Evolutionary conservation across 1,140 invertebrate species (phyloP).

Genomic region (Drosophila eugracilis): DNA sequence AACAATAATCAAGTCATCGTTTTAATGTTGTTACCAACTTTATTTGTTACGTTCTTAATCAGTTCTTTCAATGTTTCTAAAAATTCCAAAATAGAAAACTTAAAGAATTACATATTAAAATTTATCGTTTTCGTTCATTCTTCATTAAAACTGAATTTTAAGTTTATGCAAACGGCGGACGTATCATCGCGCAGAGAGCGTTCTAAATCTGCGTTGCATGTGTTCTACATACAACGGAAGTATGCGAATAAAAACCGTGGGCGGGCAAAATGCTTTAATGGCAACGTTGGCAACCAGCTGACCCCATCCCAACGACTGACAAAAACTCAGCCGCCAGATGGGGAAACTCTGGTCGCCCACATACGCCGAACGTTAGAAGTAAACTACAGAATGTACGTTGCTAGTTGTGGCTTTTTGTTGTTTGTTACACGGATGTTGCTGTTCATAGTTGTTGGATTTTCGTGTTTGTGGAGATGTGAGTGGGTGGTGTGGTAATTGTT

Average conservation of each 20-base stretch:
- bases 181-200: slow-evolving; percentile 35
- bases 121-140: slow-evolving; percentile 64
- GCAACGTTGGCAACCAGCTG: slow-evolving; percentile 35
- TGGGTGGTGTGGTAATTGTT: slow-evolving; percentile 41
- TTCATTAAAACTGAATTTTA: slow-evolving; percentile 78
- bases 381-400: slow-evolving; percentile 83
- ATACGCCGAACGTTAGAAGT: slow-evolving; percentile 40
- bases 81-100: slow-evolving; percentile 79
- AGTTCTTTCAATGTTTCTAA: slow-evolving; percentile 82
- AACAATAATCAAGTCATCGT: slow-evolving; percentile 6
- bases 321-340: slow-evolving; percentile 62
- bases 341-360: slow-evolving; percentile 40
- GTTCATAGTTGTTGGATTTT: slow-evolving; percentile 60
- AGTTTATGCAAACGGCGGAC: slow-evolving; percentile 39
- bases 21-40: slow-evolving; percentile 83
- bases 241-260: slow-evolving; percentile 49
- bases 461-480: slow-evolving; percentile 29
- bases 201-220: slow-evolving; percentile 34
- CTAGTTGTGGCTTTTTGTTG: slow-evolving; percentile 64
- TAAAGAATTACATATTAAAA: slow-evolving; percentile 75
- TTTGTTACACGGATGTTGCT: slow-evolving; percentile 57
- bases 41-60: slow-evolving; percentile 83
- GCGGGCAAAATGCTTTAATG: slow-evolving; percentile 49
- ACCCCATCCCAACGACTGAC: slow-evolving; percentile 42
- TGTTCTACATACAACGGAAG: slow-evolving; percentile 51